Evolutionary conservation across 2,888 invertebrate genomes (phyloP).

Genomic region (Oscheius sp.): DNA sequence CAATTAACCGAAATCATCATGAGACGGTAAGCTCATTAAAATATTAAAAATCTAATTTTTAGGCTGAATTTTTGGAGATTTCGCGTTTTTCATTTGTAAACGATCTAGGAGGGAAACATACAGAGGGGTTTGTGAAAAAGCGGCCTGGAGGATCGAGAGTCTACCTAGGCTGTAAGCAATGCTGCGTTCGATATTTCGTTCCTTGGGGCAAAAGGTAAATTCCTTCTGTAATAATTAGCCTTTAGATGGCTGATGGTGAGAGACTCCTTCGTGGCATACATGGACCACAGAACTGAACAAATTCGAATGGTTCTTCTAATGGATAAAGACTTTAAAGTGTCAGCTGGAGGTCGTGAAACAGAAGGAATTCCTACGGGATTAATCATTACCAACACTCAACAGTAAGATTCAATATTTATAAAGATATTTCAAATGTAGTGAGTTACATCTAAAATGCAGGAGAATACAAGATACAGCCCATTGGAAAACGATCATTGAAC

Average conservation of each 20-base stretch:
- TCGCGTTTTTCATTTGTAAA: constrained; percentile 89
- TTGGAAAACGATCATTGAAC: constrained; percentile 67
- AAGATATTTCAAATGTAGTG: constrained; percentile 39
- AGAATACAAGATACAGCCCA: constrained; percentile 60
- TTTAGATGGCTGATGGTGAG: constrained; percentile 89
- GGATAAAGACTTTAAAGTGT: constrained; percentile 85
- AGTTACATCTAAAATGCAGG: constrained; percentile 71
- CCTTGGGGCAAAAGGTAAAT: constrained; percentile 60
- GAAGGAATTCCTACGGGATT: constrained; percentile 84
- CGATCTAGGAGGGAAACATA: constrained; percentile 87
- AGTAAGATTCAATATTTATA: constrained; percentile 72
- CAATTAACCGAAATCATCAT: constrained; percentile 87
- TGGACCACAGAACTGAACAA: constrained; percentile 83
- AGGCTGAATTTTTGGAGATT: constrained; percentile 92
- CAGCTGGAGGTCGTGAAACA: constrained; percentile 82
- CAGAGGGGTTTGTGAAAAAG: constrained; percentile 88
- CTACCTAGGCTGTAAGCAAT: constrained; percentile 71
- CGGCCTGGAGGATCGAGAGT: constrained; percentile 76
- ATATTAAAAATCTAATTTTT: no score
- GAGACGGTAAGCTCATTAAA: constrained; percentile 85
- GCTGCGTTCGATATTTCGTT: constrained; percentile 69
- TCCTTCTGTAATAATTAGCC: not conserved
- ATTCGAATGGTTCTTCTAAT: constrained; percentile 86
- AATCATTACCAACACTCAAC: constrained; percentile 84
- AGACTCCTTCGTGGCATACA: constrained; percentile 91